Evolutionary conservation across 2,113 vertebrate species (phyloP), one percentile per base, ranked within the genome.

Genomic region (Peromyscus polionotus): DNA sequence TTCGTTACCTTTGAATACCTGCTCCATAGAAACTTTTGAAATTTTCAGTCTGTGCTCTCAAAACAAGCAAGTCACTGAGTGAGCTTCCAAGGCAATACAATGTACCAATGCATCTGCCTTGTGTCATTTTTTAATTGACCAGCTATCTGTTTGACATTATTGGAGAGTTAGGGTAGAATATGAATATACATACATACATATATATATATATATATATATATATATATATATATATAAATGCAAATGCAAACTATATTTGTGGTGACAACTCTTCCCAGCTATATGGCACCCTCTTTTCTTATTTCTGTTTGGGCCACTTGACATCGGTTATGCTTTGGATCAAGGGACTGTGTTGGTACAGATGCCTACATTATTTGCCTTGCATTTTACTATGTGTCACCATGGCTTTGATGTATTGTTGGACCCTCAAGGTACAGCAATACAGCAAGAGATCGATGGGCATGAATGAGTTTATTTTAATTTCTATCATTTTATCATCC

Each of bases 1-100:
- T 80, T 95, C 16, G 81, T 93, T 91, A 59, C 10, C 72, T 92
- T 95, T 88, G 36, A 33, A 9, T 91, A 51, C 5, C 5, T 90
- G 77, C 2, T 57, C 6, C 16, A 63, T 24, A 45, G 79, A 95
- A 88, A 88, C 65, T 76, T 94, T 90, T 36, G 7, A 4, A 31
- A 61, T 90, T 84, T 95, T 31, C 24, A 75, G 12, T 33, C 13
- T 88, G 17, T 67, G 19, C 42, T 39, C 48, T 80, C 63, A 84
- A 87, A 93, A 36, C 14, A 31, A 90, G 9, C 1, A 73, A 90
- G 19, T 70, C 22, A 57, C n/a, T 14, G 77, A 48, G 5, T 92
- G 48, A 91, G 13, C 5, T 65, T 26, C 81, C 2, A 31, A 83
- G 8, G 7, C 57, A 54, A 73, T 54, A 39, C 28, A 75, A 59